These are phyloP conservation scores for Criorhina ranunculi DNA, from an alignment of 2,888 invertebrate species.

Conservation along the genomic window DNA sequence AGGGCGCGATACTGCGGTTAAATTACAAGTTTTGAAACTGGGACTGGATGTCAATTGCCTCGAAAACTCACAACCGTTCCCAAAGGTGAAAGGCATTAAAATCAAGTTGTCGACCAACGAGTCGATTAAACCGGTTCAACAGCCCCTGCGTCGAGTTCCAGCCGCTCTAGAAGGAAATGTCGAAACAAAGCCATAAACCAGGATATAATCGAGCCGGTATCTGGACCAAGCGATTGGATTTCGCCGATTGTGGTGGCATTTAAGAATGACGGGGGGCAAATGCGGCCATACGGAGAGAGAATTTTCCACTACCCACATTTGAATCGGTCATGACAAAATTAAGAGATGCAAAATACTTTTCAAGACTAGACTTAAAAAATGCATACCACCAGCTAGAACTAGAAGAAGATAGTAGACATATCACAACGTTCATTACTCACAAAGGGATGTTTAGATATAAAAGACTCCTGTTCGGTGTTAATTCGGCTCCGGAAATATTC, in stretches of 20 bases:
- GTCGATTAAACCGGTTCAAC: slow-evolving; percentile 77
- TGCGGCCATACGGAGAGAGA: slow-evolving; percentile 77
- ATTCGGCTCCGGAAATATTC: slow-evolving; percentile 72
- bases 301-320: slow-evolving; percentile 75
- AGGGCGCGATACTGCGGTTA: neutral
- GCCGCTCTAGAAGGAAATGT: slow-evolving; percentile 75
- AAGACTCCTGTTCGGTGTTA: slow-evolving; percentile 80
- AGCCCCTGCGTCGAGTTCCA: slow-evolving; percentile 78
- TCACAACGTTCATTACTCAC: slow-evolving; percentile 55
- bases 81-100: slow-evolving; percentile 78
- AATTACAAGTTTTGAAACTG: neutral
- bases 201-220: slow-evolving; percentile 80
- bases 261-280: slow-evolving; percentile 79
- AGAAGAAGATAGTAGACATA: slow-evolving; percentile 34
- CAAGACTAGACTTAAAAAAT: slow-evolving; percentile 80
- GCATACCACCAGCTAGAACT: slow-evolving; percentile 78
- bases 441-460: slow-evolving; percentile 79
- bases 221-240: slow-evolving; percentile 79
- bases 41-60: neutral
- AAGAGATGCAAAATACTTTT: slow-evolving; percentile 71
- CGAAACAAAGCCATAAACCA: slow-evolving; percentile 34
- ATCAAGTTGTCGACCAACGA: slow-evolving; percentile 78
- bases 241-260: slow-evolving; percentile 79
- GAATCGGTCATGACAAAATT: slow-evolving; percentile 75
- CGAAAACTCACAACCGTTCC: too few species aligned